Evolutionary conservation across 1,140 invertebrate genomes (phyloP).

Genomic region (Artemia franciscana): DNA sequence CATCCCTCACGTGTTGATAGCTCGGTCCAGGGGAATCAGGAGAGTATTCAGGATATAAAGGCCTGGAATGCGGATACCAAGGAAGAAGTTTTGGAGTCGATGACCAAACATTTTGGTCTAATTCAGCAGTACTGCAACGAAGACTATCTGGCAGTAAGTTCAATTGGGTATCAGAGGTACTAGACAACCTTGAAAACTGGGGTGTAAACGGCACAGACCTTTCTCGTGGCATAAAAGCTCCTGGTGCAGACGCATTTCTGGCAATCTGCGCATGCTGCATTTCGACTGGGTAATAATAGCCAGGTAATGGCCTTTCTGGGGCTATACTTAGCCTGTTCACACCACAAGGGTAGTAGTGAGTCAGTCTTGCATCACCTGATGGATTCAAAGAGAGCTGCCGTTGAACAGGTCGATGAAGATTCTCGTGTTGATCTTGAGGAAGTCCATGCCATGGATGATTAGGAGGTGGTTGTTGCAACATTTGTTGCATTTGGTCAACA

Average conservation of each 20-base stretch:
- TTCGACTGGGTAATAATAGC: slow-evolving; percentile 1
- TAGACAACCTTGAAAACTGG: slow-evolving; percentile 23
- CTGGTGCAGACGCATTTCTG: slow-evolving; percentile 53
- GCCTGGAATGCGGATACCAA: not conserved
- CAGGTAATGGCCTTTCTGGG: slow-evolving; percentile 6
- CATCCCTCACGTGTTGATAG: slow-evolving; percentile 37
- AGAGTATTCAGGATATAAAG: not conserved
- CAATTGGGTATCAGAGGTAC: slow-evolving; percentile 37
- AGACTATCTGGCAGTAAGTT: slow-evolving; percentile 19
- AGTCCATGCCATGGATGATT: slow-evolving; percentile 11
- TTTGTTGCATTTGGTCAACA: slow-evolving; percentile 4
- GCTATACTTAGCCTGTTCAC: slow-evolving; percentile 1
- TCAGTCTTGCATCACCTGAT: slow-evolving; percentile 40
- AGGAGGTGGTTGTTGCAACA: slow-evolving; percentile 14
- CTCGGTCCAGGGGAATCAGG: slow-evolving; percentile 19
- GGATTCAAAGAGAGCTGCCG: slow-evolving; percentile 60
- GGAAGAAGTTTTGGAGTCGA: slow-evolving; percentile 17
- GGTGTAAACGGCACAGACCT: slow-evolving; percentile 5
- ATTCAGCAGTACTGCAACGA: not conserved
- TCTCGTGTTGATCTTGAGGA: slow-evolving; percentile 18
- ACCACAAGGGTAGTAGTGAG: slow-evolving; percentile 17
- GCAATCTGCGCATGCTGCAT: slow-evolving; percentile 31
- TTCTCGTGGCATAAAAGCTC: slow-evolving; percentile 16
- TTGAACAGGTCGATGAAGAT: slow-evolving; percentile 50
- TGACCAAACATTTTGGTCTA: slow-evolving; percentile 1